Base-by-base conservation (phyloP, 2,113 vertebrate species). In the Ameiurus melas region DNA sequence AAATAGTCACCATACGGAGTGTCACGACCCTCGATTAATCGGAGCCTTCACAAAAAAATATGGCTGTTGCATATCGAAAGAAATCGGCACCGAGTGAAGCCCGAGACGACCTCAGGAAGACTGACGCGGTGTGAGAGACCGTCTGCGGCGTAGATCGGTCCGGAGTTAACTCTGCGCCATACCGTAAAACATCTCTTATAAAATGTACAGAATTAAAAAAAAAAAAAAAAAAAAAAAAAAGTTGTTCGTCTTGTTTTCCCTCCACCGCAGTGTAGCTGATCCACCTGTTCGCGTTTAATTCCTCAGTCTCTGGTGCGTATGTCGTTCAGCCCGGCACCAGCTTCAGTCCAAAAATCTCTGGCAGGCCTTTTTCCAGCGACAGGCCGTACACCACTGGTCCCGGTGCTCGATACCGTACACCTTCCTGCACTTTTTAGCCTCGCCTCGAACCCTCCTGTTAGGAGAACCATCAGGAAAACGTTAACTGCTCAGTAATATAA, bases 401-500 rank as follows among this genome's bases (percentile, higher is more conserved):
- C 96, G 90, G 93, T 97, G 96, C 91, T 97, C 97, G 13, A 97
- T 96, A 87, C 97, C 97, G 0, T 97, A 97, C 0, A 97, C 95
- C 81, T 98, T 99, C 1, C 97, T 96, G 92, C 97, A 99, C 90
- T 98, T 98, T 87, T 98, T 98, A 57, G 97, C 97, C 88, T 98
- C 97, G 0, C 97, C 97, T 0, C 97, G 97, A 82, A 96, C 92
- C 94, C 97, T 97, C 94, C 97, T 98, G 93, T 47, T 13, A 55
- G 0, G 4, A 70, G 57, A 71, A 8, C 1, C 39, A 0, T 7
- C 0, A 0, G 55, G 5, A 62, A 17, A n/a, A 36, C 33, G 0
- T 80, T 81, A 77, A 47, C 20, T 0, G 25, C 19, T 51, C 43
- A 27, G 25, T 14, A 43, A 10, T 3, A 73, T 17, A 36, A 36